A percentile compares a stretch with the other conserved stretches of the same genome.
Evolutionary conservation across 2,888 invertebrate species (phyloP).

Genomic region (Phengaris arion): DNA sequence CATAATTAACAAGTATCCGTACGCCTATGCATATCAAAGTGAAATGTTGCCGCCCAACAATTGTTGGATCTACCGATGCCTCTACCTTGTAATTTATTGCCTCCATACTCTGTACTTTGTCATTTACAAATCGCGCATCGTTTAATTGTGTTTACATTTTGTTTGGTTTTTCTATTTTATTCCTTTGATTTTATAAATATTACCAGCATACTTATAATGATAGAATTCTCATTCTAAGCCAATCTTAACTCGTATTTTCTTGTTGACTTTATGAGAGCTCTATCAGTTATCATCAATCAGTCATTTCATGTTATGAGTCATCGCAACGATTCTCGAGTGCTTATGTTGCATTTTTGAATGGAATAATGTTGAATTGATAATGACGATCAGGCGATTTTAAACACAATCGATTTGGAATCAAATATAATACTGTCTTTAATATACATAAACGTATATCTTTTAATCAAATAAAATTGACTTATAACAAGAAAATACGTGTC

Average conservation of each 20-base stretch:
- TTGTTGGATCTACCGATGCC: slow-evolving; percentile 17
- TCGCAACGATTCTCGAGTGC: neutral
- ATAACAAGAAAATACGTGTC: neutral
- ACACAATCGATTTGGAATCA: neutral
- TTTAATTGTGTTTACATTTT: slow-evolving; percentile 8
- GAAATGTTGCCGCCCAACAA: slow-evolving; percentile 25
- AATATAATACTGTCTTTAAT: neutral
- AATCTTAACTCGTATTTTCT: too few species aligned
- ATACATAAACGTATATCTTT: too few species aligned
- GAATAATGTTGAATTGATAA: neutral
- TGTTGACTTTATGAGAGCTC: too few species aligned
- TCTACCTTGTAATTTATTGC: slow-evolving; percentile 18
- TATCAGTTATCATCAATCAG: neutral
- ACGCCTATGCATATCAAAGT: slow-evolving; percentile 26
- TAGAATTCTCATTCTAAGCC: too few species aligned
- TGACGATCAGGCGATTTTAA: neutral
- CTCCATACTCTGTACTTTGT: slow-evolving; percentile 18
- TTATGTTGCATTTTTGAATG: neutral
- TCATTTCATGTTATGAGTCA: slow-evolving; percentile 9
- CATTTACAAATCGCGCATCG: slow-evolving; percentile 22
- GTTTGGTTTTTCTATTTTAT: slow-evolving; percentile 2
- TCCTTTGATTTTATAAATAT: too few species aligned
- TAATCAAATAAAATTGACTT: neutral
- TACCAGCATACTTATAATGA: too few species aligned
- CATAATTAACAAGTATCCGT: slow-evolving; percentile 18